Base-by-base conservation (phyloP, 2,113 vertebrate genomes). In the Scomber scombrus region DNA sequence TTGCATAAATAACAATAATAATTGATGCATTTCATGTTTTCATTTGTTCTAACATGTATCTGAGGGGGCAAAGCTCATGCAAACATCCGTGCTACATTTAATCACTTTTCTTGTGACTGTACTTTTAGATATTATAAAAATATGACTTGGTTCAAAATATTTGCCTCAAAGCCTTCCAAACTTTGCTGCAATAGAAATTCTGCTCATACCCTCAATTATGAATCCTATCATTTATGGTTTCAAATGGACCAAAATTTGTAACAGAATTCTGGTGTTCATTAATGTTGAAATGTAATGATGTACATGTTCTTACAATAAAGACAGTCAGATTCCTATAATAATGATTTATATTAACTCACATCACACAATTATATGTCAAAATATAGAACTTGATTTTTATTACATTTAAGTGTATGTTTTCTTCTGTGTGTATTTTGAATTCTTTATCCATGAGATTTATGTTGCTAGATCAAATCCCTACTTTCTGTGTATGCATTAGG, bases 191-290 rank as follows among this genome's bases (percentile, higher is more conserved):
- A 64, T 89, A 15, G 76, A 92, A 29, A 75, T 77, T 77, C 55
- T 92, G 15, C 3, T 89, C 2, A 58, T 91, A 18, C 89, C 89
- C 49, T 89, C 89, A 0, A 1, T 92, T 3, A 40, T 92, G 34
- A 93, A 93, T 74, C 91, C 90, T 21, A 58, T 93, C 1, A 88
- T 88, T 29, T 92, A 91, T 75, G 90, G 90, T 15, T 73, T 90
- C 3, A 90, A 90, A 46, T 9, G 86, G 54, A 66, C 69, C 0
- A 87, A 89, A 68, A 52, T 92, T 51, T 40, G 55, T 0, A 75
- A 50, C 21, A 81, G 14, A 58, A 45, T 90, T 52, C 0, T 73
- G 15, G 1, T 10, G 40, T 4, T 51, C 57, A 5, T 50, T 2
- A 9, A 40, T 40, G 9, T 40, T 9, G 9, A 40, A 40, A 40